phyloP scores from a whole-genome alignment of 2,797 vertebrate genomes.

The Gambusia yucatana region DNA sequence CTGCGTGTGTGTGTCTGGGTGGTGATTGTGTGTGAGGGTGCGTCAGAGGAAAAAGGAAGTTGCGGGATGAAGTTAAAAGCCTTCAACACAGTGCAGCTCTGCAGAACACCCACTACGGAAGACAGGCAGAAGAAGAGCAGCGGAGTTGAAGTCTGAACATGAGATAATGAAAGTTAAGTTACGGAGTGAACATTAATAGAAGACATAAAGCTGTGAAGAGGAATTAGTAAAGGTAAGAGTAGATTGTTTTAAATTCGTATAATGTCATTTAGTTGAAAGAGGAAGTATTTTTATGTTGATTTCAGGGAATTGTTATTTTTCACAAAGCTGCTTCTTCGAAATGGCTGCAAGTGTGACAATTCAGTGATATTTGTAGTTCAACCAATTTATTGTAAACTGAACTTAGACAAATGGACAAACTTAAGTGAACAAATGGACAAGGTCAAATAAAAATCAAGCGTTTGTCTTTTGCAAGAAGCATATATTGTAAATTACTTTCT shows the following conservation, averaged over 20 bases:
- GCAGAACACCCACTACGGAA: constrained; percentile 82
- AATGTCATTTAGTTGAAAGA: neutral
- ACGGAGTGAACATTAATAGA: constrained; percentile 36
- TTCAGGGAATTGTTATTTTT: neutral
- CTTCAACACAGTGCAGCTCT: constrained; percentile 72
- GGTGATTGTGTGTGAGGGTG: constrained; percentile 49
- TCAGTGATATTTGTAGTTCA: neutral
- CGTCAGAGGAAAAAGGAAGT: constrained; percentile 84
- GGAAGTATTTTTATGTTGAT: neutral
- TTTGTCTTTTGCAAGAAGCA: neutral
- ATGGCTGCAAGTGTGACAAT: neutral
- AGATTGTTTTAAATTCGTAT: neutral
- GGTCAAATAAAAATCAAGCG: neutral
- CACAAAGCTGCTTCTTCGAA: neutral
- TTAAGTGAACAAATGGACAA: neutral
- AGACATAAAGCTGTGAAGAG: constrained; percentile 16
- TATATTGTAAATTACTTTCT: neutral
- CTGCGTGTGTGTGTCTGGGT: constrained; percentile 29
- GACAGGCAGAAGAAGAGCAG: constrained; percentile 55
- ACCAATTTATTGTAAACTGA: neutral
- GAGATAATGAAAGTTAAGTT: constrained; percentile 49
- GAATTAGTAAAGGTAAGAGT: constrained; percentile 52
- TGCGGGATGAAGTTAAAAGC: constrained; percentile 79
- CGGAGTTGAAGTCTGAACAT: constrained; percentile 42
- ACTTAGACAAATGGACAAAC: neutral